These are phyloP conservation scores for human DNA, from an alignment of 2,113 vertebrate genomes.

Conservation along the genomic window DNA sequence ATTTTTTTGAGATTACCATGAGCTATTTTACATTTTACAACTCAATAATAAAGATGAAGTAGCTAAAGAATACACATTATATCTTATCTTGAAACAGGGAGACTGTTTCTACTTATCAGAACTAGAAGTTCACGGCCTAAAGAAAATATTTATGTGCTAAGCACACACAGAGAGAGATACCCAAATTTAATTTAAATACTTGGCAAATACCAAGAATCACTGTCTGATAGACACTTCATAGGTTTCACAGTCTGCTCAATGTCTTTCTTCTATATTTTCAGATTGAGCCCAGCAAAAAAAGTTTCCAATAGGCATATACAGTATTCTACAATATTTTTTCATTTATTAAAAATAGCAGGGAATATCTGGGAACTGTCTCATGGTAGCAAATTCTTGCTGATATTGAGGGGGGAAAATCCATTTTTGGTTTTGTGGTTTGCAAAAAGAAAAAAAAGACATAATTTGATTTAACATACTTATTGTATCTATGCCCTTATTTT, in stretches of 20 bases:
- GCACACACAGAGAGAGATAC: slow-evolving; percentile 39
- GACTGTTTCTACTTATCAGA: slow-evolving; percentile 39
- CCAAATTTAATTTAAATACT: slow-evolving; percentile 71
- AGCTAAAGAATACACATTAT: slow-evolving; percentile 13
- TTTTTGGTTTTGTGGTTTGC: not conserved
- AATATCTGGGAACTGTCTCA: not conserved
- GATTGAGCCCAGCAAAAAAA: slow-evolving; percentile 33
- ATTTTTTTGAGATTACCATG: slow-evolving; percentile 9
- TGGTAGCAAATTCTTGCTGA: not conserved
- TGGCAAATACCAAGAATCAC: slow-evolving; percentile 43
- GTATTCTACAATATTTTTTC: not conserved
- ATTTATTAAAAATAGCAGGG: slow-evolving; percentile 58
- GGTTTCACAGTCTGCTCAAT: slow-evolving; percentile 48
- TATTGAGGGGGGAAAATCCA: not conserved
- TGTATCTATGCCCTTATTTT: not conserved
- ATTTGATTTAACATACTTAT: not conserved
- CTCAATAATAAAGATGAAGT: slow-evolving; percentile 53
- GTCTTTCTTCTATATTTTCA: slow-evolving; percentile 69
- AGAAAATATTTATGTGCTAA: slow-evolving; percentile 37
- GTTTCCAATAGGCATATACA: slow-evolving; percentile 26
- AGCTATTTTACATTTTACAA: slow-evolving; percentile 43
- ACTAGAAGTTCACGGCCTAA: slow-evolving; percentile 43
- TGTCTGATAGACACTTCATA: slow-evolving; percentile 62
- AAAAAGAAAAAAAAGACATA: not conserved
- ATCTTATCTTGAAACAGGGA: slow-evolving; percentile 55